Evolutionary conservation across 2,888 invertebrate genomes (phyloP), one percentile per base, ranked within the genome.

Genomic region (Lithophane leautieri): DNA sequence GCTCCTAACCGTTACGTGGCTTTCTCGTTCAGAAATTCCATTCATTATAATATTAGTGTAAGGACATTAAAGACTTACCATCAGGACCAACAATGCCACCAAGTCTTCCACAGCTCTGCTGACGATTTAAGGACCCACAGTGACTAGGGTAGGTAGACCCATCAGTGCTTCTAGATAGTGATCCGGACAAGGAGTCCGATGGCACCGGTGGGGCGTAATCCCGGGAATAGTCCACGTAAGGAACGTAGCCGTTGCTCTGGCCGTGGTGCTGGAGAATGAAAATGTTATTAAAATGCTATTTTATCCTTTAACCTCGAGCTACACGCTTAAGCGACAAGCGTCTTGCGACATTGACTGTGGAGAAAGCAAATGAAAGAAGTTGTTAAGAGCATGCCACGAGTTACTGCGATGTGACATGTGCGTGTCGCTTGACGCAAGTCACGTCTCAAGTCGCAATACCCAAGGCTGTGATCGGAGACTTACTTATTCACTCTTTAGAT

Each of bases 191-290:
- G 0, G 95, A 94, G 56, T 95, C 96, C 1, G 90, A 88, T 4
- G 92, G 96, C 4, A 95, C 93, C 22, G 99, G 98, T 2, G 99
- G 99, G 88, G 98, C 98, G 95, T 99, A 99, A 94, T 99, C 99
- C 40, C 98, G 97, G 50, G 98, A 97, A 93, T 99, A 99, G 93
- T 99, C 99, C 76, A 98, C 98, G 94, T 99, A 99, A 1, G 98
- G 98, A 16, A 98, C 98, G 93, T 98, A 98, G 25, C 98, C 98
- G 90, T 98, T 98, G 94, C 98, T 98, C 94, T 98, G 95, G 1
- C 92, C 90, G 62, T 94, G 94, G 4, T 90, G 86, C 95, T 95
- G 82, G 6, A 77, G 74, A 52, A 74, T 76, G 54, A 70, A 56
- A 50, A 40, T 22, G 2, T 9, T 19, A 22, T 72, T 52, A 54